Evolutionary conservation across 2,888 invertebrate species (phyloP).

Genomic region (Lasius platythorax): DNA sequence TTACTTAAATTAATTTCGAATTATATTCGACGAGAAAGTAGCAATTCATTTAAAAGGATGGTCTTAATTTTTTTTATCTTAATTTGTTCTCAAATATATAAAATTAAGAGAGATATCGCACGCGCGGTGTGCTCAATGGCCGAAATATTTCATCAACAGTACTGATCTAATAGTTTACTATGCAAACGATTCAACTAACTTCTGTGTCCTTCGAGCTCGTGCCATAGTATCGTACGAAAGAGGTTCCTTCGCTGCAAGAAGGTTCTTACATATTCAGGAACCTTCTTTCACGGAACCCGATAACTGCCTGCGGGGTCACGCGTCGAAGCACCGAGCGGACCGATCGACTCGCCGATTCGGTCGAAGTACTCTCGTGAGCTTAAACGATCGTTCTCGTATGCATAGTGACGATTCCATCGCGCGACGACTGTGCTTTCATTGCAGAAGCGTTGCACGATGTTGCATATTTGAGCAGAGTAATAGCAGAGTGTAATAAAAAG

Average conservation of each 20-base stretch:
- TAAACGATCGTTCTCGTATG: constrained; percentile 44
- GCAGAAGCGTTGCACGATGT: background rate
- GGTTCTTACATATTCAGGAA: constrained; percentile 77
- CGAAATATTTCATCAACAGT: constrained; percentile 4
- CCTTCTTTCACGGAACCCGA: constrained; percentile 76
- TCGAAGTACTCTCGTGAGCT: constrained; percentile 56
- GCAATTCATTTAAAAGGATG: background rate
- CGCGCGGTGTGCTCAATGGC: background rate
- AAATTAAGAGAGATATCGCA: constrained; percentile 3
- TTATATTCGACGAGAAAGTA: background rate
- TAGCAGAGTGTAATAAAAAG: background rate
- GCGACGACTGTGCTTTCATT: constrained; percentile 36
- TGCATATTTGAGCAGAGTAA: background rate
- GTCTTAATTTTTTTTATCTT: background rate
- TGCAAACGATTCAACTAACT: constrained; percentile 67
- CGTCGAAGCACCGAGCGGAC: constrained; percentile 64
- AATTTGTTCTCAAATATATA: background rate
- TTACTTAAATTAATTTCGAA: background rate
- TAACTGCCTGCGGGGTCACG: constrained; percentile 77
- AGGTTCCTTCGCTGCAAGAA: constrained; percentile 63
- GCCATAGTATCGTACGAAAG: constrained; percentile 76
- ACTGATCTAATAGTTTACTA: constrained; percentile 72
- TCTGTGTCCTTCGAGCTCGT: constrained; percentile 72
- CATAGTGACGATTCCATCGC: constrained; percentile 32
- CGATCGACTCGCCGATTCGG: constrained; percentile 64